Conservation (phyloP, 2,888 invertebrate genomes). For the Brenthis hecate region DNA sequence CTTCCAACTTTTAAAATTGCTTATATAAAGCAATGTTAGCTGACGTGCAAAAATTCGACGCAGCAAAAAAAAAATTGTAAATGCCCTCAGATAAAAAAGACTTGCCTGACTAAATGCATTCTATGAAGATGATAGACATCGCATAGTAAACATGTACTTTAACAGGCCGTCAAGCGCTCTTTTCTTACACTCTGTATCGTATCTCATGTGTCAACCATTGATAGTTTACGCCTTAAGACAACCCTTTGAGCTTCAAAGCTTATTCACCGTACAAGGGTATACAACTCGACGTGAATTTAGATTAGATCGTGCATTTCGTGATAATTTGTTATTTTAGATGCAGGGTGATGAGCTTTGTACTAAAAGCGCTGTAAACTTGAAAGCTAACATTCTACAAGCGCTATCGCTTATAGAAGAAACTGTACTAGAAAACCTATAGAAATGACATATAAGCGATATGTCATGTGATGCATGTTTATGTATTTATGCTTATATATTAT, state of each 20-base stretch:
- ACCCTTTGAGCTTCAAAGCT: constrained; percentile 31
- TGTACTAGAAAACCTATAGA: too few species aligned
- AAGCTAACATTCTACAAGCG: too few species aligned
- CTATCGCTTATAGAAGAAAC: too few species aligned
- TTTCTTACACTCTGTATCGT: constrained; percentile 33
- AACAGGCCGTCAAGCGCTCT: constrained; percentile 32
- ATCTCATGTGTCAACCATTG: constrained; percentile 33
- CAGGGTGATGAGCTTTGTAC: too few species aligned
- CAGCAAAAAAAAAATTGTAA: constrained; percentile 5
- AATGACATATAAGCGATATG: too few species aligned
- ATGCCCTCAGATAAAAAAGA: constrained; percentile 8
- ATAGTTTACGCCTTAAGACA: constrained; percentile 39
- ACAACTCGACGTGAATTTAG: constrained; percentile 20
- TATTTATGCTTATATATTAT: too few species aligned
- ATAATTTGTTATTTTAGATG: constrained; percentile 3
- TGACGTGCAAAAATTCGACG: background rate
- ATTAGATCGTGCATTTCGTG: constrained; percentile 12
- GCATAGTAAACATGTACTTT: constrained; percentile 27
- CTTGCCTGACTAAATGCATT: constrained; percentile 21
- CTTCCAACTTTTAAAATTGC: too few species aligned
- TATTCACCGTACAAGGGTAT: constrained; percentile 22
- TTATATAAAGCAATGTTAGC: background rate
- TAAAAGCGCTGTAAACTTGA: too few species aligned
- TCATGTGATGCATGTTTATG: too few species aligned
- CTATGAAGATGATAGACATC: constrained; percentile 29